Base-by-base conservation (phyloP, 2,797 vertebrate genomes). In the Channallabes apus region DNA sequence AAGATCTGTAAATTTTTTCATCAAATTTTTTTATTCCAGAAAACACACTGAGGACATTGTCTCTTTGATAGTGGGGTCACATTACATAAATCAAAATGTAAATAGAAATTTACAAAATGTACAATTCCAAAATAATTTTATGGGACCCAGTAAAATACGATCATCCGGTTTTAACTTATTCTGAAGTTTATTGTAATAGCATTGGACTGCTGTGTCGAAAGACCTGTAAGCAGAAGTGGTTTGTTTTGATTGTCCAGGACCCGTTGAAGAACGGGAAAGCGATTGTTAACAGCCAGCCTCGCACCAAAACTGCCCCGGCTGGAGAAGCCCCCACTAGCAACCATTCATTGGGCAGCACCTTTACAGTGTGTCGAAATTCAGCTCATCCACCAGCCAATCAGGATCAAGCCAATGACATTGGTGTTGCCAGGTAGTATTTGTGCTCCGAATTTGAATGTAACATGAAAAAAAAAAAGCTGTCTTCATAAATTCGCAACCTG, bases 341-440 rank as follows among this genome's bases (percentile, higher is more conserved):
- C 59, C 83, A 81, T 83, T 84, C 89, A 65, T 86, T 81, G 82
- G 80, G 84, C 32, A 7, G 61, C 46, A 86, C 91, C 12, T 85
- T 77, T 87, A 85, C 85, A 38, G 68, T 78, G 2, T 88, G 80
- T 88, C 86, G 88, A 88, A 87, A 90, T 89, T 86, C 85, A 79
- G 87, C 86, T 82, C 73, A 76, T 59, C 81, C 86, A 83, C 56
- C 84, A 87, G 73, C 85, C 87, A 91, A 80, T 90, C 89, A 90
- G 86, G 88, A 84, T 88, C 75, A 88, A 85, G 88, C 86, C 87
- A 88, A 86, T 90, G 88, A 88, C 89, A 88, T 85, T 85, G 83
- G 89, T 88, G 89, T 90, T 90, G 88, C 89, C 89, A 90, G 89
- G 89, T 90, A 90, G 88, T 88, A 84, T 90, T 83, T 86, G 69